phyloP scores from a whole-genome alignment of 1,140 invertebrate genomes.

The Antheraea mylitta region DNA sequence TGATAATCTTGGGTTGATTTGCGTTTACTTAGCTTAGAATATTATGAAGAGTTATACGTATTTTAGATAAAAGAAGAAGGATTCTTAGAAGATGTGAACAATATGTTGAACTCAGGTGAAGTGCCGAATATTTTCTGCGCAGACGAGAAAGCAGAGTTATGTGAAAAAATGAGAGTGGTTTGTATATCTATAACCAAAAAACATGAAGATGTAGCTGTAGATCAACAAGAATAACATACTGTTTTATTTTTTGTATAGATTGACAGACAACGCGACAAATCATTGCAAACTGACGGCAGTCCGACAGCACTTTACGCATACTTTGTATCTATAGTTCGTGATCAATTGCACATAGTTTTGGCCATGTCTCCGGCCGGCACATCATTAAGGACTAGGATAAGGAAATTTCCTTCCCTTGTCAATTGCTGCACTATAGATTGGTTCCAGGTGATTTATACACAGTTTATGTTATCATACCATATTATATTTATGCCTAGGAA shows the following conservation, averaged over 20 bases:
- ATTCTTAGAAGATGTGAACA: slow-evolving; percentile 96
- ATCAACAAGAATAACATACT: background rate
- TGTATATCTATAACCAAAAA: no score
- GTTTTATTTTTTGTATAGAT: slow-evolving; percentile 76
- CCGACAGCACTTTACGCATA: slow-evolving; percentile 95
- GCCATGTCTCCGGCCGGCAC: slow-evolving; percentile 96
- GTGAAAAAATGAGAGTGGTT: slow-evolving; percentile 93
- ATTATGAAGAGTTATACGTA: background rate
- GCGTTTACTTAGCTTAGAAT: no score
- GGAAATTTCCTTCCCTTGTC: slow-evolving; percentile 96
- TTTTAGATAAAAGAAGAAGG: slow-evolving; percentile 94
- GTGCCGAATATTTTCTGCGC: slow-evolving; percentile 93
- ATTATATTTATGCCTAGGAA: background rate
- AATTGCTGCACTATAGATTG: slow-evolving; percentile 99
- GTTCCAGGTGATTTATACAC: slow-evolving; percentile 87
- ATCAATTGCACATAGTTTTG: slow-evolving; percentile 95
- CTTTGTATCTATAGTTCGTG: slow-evolving; percentile 92
- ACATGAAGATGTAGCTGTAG: no score
- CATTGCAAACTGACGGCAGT: slow-evolving; percentile 95
- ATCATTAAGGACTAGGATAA: slow-evolving; percentile 89
- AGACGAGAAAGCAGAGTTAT: slow-evolving; percentile 95
- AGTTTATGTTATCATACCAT: background rate
- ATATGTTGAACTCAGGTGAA: slow-evolving; percentile 96
- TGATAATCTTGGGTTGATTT: background rate
- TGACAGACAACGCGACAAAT: slow-evolving; percentile 93